These are phyloP conservation scores for Synergus japonicus DNA, from an alignment of 2,888 invertebrate species.

Conservation along the genomic window DNA sequence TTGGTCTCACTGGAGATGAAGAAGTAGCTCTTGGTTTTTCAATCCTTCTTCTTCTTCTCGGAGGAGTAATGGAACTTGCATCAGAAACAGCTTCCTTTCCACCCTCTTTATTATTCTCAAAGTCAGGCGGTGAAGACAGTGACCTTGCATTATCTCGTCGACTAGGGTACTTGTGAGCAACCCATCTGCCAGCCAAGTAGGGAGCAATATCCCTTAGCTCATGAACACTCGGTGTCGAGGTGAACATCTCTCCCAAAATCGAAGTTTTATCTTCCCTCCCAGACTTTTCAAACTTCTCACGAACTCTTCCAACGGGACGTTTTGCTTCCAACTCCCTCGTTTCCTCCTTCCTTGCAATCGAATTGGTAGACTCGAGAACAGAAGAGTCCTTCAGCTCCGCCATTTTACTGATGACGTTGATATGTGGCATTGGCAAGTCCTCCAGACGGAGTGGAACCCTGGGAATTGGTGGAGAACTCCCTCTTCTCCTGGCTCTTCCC, in stretches of 20 bases:
- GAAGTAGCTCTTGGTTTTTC: conserved; percentile 54
- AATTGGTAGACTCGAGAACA: conserved; percentile 52
- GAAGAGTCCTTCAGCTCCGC: conserved; percentile 80
- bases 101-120: conserved; percentile 56
- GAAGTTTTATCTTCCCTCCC: conserved; percentile 77
- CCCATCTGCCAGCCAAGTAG: conserved; percentile 88
- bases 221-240: conserved; percentile 88
- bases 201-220: conserved; percentile 88
- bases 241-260: conserved; percentile 87
- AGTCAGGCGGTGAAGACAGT: conserved; percentile 78
- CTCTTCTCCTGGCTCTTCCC: conserved; percentile 75
- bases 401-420: conserved; percentile 93
- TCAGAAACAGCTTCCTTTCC: conserved; percentile 29
- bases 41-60: conserved; percentile 49
- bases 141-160: conserved; percentile 84
- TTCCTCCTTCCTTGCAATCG: conserved; percentile 70
- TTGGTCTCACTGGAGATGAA: conserved; percentile 59
- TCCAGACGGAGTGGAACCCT: conserved; percentile 82
- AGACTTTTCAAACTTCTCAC: conserved; percentile 83
- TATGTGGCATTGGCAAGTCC: conserved; percentile 91
- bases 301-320: conserved; percentile 85
- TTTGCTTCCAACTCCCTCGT: conserved; percentile 68
- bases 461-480: conserved; percentile 83
- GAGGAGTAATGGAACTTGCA: conserved; percentile 50
- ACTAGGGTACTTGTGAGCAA: conserved; percentile 88